A percentile compares a stretch with the other conserved stretches of the same genome.
Conservation (phyloP, 2,888 invertebrate species). For the Scaptodrosophila latifasciaeformis region DNA sequence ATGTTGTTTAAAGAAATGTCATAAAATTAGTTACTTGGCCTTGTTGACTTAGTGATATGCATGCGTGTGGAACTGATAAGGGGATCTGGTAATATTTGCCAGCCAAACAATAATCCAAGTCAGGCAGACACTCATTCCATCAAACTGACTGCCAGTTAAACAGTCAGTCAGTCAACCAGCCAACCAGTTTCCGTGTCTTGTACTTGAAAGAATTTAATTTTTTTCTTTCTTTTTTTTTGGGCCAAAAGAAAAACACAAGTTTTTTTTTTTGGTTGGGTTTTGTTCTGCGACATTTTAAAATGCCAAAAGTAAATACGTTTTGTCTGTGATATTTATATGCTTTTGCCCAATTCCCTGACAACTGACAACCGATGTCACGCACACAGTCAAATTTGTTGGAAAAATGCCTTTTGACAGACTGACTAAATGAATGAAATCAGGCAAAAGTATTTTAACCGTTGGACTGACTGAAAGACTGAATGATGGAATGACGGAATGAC, state of each 20-base stretch:
- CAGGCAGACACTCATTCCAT: background rate
- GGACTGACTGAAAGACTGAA: background rate
- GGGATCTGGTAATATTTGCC: slow-evolving; percentile 44
- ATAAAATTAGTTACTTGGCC: too few relatives aligned
- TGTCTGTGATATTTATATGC: slow-evolving; percentile 1
- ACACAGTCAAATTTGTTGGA: slow-evolving; percentile 50
- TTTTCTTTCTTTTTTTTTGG: too few relatives aligned
- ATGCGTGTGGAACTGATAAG: slow-evolving; percentile 44
- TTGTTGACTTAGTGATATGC: slow-evolving; percentile 53
- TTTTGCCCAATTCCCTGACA: slow-evolving; percentile 43
- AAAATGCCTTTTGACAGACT: slow-evolving; percentile 28
- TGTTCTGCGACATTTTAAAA: slow-evolving; percentile 57
- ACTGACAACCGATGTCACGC: slow-evolving; percentile 29
- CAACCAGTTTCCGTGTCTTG: slow-evolving; percentile 32
- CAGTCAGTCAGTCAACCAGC: too few relatives aligned
- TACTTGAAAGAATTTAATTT: slow-evolving; percentile 20
- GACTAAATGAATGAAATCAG: too few relatives aligned
- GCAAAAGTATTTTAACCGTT: too few relatives aligned
- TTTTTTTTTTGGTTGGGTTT: slow-evolving; percentile 35
- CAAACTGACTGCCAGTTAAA: too few relatives aligned
- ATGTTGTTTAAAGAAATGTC: too few relatives aligned
- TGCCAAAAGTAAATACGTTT: slow-evolving; percentile 54
- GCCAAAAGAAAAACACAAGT: slow-evolving; percentile 42
- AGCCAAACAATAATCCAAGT: slow-evolving; percentile 1
- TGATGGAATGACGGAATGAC: too few relatives aligned